Evolutionary conservation across 2,113 vertebrate species (phyloP).

Genomic region (Vidua macroura): DNA sequence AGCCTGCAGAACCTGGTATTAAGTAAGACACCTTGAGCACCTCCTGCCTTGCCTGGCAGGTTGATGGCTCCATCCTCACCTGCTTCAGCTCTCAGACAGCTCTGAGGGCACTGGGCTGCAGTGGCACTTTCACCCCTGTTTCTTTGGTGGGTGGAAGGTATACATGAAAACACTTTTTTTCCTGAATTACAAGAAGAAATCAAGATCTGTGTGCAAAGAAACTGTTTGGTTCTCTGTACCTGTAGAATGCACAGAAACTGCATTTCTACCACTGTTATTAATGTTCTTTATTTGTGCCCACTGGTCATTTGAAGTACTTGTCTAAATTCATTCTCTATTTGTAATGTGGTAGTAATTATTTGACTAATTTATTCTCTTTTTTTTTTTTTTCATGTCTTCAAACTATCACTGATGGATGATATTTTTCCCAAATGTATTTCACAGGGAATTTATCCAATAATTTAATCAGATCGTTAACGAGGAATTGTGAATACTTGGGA

Average conservation of each 20-base stretch:
- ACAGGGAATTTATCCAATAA: neutral
- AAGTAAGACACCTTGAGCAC: no score
- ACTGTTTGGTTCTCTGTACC: neutral
- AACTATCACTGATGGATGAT: neutral
- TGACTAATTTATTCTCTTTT: neutral
- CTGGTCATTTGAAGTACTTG: neutral
- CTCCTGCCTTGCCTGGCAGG: neutral
- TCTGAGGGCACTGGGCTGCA: neutral
- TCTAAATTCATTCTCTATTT: neutral
- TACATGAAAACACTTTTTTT: neutral
- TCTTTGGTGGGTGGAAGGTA: neutral
- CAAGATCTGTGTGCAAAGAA: neutral
- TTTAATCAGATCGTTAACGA: neutral
- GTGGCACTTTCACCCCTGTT: neutral
- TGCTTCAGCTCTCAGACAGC: neutral
- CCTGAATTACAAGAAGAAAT: neutral
- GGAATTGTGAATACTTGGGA: neutral
- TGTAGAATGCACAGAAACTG: neutral
- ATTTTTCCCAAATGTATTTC: neutral
- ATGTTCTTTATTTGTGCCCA: neutral
- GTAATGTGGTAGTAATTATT: neutral
- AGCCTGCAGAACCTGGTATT: neutral
- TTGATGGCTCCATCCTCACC: rapidly evolving
- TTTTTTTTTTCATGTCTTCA: neutral
- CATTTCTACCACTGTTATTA: neutral